Conservation (phyloP, 2,797 vertebrate species). For the Propithecus perrieri region DNA sequence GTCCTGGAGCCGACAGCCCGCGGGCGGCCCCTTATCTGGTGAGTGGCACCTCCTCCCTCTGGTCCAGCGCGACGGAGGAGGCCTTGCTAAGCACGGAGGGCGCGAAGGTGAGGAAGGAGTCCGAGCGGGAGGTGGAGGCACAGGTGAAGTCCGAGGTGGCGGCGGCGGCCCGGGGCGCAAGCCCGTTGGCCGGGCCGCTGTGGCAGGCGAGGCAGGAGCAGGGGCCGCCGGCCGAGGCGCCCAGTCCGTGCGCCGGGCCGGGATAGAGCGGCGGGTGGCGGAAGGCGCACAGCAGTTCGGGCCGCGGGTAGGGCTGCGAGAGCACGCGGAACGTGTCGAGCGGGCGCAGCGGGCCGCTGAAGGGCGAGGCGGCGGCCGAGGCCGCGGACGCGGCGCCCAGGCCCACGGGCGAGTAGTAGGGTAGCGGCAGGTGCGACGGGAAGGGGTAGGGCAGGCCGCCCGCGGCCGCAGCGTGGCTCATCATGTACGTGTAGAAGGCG, state of each 20-base stretch:
- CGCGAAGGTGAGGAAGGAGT: constrained; percentile 97
- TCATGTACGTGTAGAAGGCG: constrained; percentile 99
- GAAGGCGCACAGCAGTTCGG: constrained; percentile 98
- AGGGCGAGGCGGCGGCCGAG: constrained; percentile 88
- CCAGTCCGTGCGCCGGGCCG: constrained; percentile 92
- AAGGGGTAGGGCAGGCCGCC: constrained; percentile 97
- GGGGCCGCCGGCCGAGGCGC: constrained; percentile 89
- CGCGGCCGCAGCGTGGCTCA: constrained; percentile 98
- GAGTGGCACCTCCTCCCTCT: constrained; percentile 97
- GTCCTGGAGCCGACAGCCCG: constrained; percentile 74
- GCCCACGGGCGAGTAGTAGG: constrained; percentile 96
- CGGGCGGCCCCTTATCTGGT: constrained; percentile 92
- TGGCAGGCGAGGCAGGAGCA: constrained; percentile 97
- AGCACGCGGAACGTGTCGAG: constrained; percentile 97
- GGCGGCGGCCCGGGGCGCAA: constrained; percentile 90
- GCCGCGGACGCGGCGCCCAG: constrained; percentile 90
- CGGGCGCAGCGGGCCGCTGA: constrained; percentile 93
- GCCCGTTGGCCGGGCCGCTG: constrained; percentile 91
- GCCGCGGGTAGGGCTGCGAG: constrained; percentile 96
- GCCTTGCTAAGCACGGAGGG: constrained; percentile 98
- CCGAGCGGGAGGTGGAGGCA: constrained; percentile 95
- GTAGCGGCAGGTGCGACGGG: constrained; percentile 96
- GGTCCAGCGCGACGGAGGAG: constrained; percentile 94
- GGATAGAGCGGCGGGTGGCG: constrained; percentile 96
- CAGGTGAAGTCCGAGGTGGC: constrained; percentile 95